Evolutionary conservation across 92 coral and sea anemone species (phyloP), one percentile per base, ranked within the genome.

Genomic region (Epizoanthus scotinus): DNA sequence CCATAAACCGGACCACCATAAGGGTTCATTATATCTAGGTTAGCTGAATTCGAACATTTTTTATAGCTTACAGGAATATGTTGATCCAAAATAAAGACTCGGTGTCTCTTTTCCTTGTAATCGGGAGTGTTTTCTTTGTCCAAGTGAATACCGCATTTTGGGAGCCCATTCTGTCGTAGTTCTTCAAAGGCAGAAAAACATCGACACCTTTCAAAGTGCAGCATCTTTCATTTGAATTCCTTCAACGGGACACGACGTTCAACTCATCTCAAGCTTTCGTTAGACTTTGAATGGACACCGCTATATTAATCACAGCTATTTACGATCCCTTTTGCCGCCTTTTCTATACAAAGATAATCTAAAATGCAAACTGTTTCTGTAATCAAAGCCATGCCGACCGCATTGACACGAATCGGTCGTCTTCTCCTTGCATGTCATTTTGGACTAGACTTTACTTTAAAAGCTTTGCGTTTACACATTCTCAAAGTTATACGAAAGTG

Each of bases 331-430:
- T n/a, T 75, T 59, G 67, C 81, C 79, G 79, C 68, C 81, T 36
- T 34, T 75, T 75, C 81, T 58, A 60, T 36, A 68, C 68, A 75
- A 58, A 75, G 29, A 75, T 75, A 75, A 75, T 75, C 57, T 75
- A 75, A 75, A 75, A 75, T 75, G 68, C 81, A 75, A 75, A 75
- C 81, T 55, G 81, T 60, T 58, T 31, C 54, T 22, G 24, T 75
- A 49, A 75, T 75, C 68, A 75, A 75, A 75, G 81, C 31, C 53
- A 58, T 60, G 54, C 81, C 81, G 81, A 75, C 81, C 68, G 10
- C 66, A 75, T 59, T 75, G 81, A 75, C 81, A 75, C 56, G 17
- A 73, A 19, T 55, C 8, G 65, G 47, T 54, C 42, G 18, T n/a
- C 40, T 28, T 29, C 44, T 59, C 69, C 55, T 27, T 75, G 81